Percentiles rank a stretch among this genome's conserved stretches.
Conservation (phyloP, 2,113 vertebrate species). For the Eulemur macaco region DNA sequence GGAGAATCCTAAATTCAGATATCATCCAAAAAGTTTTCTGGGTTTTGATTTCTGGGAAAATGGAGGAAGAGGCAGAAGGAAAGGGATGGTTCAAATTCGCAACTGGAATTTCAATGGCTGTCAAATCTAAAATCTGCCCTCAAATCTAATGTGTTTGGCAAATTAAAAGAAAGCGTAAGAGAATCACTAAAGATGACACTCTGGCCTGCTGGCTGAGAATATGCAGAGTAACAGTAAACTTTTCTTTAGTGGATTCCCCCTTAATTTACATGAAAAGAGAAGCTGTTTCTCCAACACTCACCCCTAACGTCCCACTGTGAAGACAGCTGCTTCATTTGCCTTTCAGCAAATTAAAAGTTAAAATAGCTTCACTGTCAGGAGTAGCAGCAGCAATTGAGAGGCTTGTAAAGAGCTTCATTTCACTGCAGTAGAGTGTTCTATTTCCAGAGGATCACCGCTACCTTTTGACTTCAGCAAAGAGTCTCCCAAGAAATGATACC, state of each 20-base stretch:
- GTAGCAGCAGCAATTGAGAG: neutral
- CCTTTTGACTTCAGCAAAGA: neutral
- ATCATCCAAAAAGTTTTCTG: neutral
- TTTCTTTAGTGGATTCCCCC: neutral
- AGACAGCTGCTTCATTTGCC: conserved; percentile 64
- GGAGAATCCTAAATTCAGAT: conserved; percentile 1
- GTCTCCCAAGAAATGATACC: neutral
- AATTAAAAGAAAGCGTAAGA: conserved; percentile 1
- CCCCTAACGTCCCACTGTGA: conserved; percentile 58
- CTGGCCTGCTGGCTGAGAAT: neutral
- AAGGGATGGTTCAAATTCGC: neutral
- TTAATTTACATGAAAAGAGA: conserved; percentile 49
- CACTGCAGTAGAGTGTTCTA: neutral
- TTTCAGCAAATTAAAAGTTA: conserved; percentile 72
- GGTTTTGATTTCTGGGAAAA: neutral
- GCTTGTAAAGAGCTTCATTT: neutral
- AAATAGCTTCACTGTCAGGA: conserved; percentile 59
- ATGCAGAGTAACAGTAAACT: neutral
- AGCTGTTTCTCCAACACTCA: conserved; percentile 31
- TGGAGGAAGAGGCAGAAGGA: neutral
- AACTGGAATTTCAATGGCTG: neutral
- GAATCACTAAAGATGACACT: neutral
- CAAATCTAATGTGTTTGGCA: neutral
- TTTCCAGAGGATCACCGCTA: neutral
- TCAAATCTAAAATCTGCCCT: conserved; percentile 11